phyloP scores from a whole-genome alignment of 2,113 vertebrate genomes.

The Gobio gobio region DNA sequence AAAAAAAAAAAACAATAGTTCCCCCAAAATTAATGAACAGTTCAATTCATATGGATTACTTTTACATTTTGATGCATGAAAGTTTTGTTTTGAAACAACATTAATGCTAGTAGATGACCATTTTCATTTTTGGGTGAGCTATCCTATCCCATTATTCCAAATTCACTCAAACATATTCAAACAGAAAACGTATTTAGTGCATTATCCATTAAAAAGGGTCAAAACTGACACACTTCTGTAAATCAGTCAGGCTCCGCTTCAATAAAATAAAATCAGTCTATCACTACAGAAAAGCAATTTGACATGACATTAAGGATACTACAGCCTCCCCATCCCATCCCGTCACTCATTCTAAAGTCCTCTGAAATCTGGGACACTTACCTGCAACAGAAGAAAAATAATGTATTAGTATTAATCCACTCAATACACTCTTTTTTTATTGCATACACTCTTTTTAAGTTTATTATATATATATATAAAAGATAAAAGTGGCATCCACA shows the following conservation, averaged over 20 bases:
- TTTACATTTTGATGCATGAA: background rate
- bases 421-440: background rate
- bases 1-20: background rate
- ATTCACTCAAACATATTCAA: background rate
- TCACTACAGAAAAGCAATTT: background rate
- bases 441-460: background rate
- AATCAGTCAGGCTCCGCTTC: background rate
- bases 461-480: background rate
- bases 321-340: slow-evolving; percentile 71
- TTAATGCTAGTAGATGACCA: background rate
- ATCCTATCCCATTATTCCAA: background rate
- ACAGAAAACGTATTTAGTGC: background rate
- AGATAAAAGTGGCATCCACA: background rate
- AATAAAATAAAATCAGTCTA: background rate
- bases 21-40: background rate
- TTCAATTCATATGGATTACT: background rate
- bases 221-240: background rate
- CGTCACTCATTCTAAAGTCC: slow-evolving; percentile 68
- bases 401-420: background rate
- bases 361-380: slow-evolving; percentile 60
- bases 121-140: background rate
- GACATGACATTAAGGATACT: slow-evolving; percentile 69
- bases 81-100: background rate
- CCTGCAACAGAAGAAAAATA: slow-evolving; percentile 57
- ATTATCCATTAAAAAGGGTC: background rate